Base-by-base conservation (phyloP, 37 sponge, comb jelly and placozoan species). In the Agelas oroides region DNA sequence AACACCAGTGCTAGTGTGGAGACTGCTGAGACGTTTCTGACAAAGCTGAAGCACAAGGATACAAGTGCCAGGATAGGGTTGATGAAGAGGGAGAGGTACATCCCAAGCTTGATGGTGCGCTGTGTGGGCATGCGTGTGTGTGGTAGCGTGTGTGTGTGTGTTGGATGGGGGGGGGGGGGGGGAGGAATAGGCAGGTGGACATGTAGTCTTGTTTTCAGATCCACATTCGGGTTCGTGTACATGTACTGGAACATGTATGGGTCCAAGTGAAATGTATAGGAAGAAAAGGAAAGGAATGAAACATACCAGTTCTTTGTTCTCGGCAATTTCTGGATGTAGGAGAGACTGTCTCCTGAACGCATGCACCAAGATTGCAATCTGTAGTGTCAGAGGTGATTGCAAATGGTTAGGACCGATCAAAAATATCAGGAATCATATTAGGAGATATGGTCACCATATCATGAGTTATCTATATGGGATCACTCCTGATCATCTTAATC, bases 321-420 rank as follows among this genome's bases (percentile, higher is more conserved):
- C 34, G 0, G 57, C 71, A 1, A 92, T 40, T n/a, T 92, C 79
- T 56, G 84, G 83, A 64, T 86, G 92, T 25, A 92, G 52, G 8
- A 82, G 57, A 6, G 73, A 38, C 52, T 83, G 79, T 54, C 57
- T 69, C 53, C 84, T 53, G 57, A 92, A 82, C 0, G 55, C 84
- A 82, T 86, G 83, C 32, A 70, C 61, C 28, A 87, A 35, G 19
- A 92, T 70, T 1, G 87, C 31, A 6, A 78, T 53, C 85, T n/a
- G n/a, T n/a, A n/a, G n/a, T n/a, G n/a, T n/a, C n/a, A n/a, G n/a
- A n/a, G n/a, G n/a, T n/a, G n/a, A n/a, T n/a, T n/a, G n/a, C n/a
- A n/a, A n/a, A n/a, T n/a, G n/a, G n/a, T n/a, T n/a, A n/a, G n/a
- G n/a, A n/a, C n/a, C n/a, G n/a, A n/a, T n/a, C n/a, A n/a, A n/a